A percentile compares a stretch with the other conserved stretches of the same genome.
phyloP scores from a whole-genome alignment of 2,888 invertebrate genomes.

The Cheilosia impressa region DNA sequence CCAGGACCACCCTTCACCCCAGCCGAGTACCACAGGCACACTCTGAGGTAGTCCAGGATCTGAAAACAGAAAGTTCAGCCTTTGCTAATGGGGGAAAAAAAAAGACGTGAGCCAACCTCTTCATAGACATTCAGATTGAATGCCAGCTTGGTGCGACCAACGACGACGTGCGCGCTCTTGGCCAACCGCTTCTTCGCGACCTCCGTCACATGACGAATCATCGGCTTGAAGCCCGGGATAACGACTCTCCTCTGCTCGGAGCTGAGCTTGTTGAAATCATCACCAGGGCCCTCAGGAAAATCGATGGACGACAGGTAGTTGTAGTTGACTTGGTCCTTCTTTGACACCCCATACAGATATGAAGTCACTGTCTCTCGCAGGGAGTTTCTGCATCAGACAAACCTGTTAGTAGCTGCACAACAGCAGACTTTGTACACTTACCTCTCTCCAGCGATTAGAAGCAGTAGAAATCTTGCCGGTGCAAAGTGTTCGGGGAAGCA shows the following conservation, averaged over 20 bases:
- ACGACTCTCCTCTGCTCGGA: slow-evolving; percentile 83
- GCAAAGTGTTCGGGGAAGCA: slow-evolving; percentile 93
- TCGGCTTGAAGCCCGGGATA: slow-evolving; percentile 89
- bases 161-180: slow-evolving; percentile 85
- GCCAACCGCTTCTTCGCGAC: slow-evolving; percentile 87
- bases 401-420: background rate
- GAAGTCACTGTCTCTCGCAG: slow-evolving; percentile 82
- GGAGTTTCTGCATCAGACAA: slow-evolving; percentile 78
- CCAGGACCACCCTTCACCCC: slow-evolving; percentile 87
- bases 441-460: slow-evolving; percentile 93
- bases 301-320: slow-evolving; percentile 83
- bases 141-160: slow-evolving; percentile 88
- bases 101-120: slow-evolving; percentile 86
- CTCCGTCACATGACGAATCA: slow-evolving; percentile 89
- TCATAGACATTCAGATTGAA: slow-evolving; percentile 89
- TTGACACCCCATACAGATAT: slow-evolving; percentile 88
- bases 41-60: slow-evolving; percentile 89
- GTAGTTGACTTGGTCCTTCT: slow-evolving; percentile 85
- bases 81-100: background rate
- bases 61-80: slow-evolving; percentile 57
- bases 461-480: slow-evolving; percentile 91
- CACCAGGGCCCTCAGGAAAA: slow-evolving; percentile 80
- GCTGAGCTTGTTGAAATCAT: slow-evolving; percentile 81
- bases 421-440: slow-evolving; percentile 81
- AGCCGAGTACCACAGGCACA: slow-evolving; percentile 89